Conservation (phyloP, 2,113 vertebrate species). For the Phyllostomus hastatus region DNA sequence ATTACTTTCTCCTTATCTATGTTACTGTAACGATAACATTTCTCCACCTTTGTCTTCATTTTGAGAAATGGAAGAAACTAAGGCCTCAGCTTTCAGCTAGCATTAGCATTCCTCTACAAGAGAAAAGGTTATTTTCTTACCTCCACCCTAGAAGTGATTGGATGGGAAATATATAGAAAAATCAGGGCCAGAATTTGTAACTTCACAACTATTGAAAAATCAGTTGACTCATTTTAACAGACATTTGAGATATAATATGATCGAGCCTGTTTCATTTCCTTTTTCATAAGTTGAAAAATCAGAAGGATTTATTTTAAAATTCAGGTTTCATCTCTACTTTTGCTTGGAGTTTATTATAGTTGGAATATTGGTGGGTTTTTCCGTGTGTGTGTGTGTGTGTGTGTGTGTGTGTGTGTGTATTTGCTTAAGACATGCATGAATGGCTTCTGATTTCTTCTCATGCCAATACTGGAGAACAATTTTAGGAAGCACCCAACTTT, state of each 20-base stretch:
- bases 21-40: not conserved
- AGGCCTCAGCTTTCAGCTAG: not conserved
- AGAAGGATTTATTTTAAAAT: slow-evolving; percentile 63
- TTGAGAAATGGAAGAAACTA: not conserved
- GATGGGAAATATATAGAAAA: slow-evolving; percentile 28
- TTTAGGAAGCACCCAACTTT: slow-evolving; percentile 41
- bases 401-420: not conserved
- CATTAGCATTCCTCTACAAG: not conserved
- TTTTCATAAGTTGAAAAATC: slow-evolving; percentile 57
- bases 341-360: slow-evolving; percentile 54
- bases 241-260: slow-evolving; percentile 37
- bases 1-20: not conserved
- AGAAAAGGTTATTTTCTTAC: not conserved
- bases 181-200: slow-evolving; percentile 46
- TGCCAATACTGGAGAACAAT: slow-evolving; percentile 48
- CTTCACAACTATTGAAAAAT: slow-evolving; percentile 42
- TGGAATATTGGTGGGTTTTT: not conserved
- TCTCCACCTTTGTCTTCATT: not conserved
- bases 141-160: not conserved
- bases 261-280: slow-evolving; percentile 44
- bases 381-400: too few species aligned
- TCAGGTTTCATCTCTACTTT: slow-evolving; percentile 47
- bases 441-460: slow-evolving; percentile 64
- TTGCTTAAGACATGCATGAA: slow-evolving; percentile 51
- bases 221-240: slow-evolving; percentile 42